These are phyloP conservation scores for Gymnoscopelus microlampas DNA, from an alignment of 2,797 vertebrate species.

Conservation along the genomic window DNA sequence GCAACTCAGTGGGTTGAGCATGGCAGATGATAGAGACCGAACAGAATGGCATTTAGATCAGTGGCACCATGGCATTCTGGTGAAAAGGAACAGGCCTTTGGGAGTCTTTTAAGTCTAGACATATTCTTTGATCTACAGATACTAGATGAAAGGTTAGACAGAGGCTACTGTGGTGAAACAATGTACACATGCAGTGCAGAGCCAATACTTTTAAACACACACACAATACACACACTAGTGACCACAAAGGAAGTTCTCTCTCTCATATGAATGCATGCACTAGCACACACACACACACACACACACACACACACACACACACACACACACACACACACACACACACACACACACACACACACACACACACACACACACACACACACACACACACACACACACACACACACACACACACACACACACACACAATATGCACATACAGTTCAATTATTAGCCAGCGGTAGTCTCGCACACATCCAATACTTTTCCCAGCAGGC, in stretches of 20 bases:
- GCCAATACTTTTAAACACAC: too few relatives aligned
- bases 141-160: too few relatives aligned
- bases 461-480: slow-evolving; percentile 10
- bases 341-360: background rate
- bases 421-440: slow-evolving; percentile 25
- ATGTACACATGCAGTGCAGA: too few relatives aligned
- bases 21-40: too few relatives aligned
- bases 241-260: background rate
- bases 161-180: too few relatives aligned
- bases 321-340: slow-evolving; percentile 18
- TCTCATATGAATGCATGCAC: background rate
- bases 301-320: background rate
- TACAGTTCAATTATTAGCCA: slow-evolving; percentile 48
- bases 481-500: slow-evolving; percentile 32
- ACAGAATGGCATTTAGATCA: too few relatives aligned
- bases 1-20: too few relatives aligned
- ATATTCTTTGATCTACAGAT: too few relatives aligned
- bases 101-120: too few relatives aligned
- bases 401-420: slow-evolving; percentile 24
- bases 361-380: background rate
- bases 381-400: slow-evolving; percentile 6
- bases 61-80: too few relatives aligned
- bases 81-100: too few relatives aligned
- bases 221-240: too few relatives aligned
- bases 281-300: background rate